A percentile compares a stretch with the other conserved stretches of the same genome.
These are phyloP conservation scores for Mastomys coucha DNA, from an alignment of 2,113 vertebrate genomes.

Conservation along the genomic window DNA sequence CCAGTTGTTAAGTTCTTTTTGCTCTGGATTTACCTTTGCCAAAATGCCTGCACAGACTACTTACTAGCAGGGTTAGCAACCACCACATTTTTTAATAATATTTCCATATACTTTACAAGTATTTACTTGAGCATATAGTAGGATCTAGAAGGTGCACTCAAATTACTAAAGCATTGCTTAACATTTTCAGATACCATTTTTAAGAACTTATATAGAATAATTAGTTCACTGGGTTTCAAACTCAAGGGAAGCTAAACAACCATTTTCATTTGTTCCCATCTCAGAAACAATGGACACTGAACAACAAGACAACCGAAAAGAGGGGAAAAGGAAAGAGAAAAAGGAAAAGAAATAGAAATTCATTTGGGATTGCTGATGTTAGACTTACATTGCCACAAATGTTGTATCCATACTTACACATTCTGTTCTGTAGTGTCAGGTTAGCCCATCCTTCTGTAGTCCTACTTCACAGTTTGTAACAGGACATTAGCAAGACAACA, in stretches of 20 bases:
- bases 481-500: constrained; percentile 17
- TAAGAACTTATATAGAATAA: constrained; percentile 23
- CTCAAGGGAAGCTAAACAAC: constrained; percentile 14
- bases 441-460: background rate
- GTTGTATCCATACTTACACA: background rate
- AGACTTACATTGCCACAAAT: background rate
- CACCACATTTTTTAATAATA: constrained; percentile 72
- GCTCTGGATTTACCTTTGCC: background rate
- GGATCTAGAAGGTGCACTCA: constrained; percentile 47
- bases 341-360: background rate
- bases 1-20: constrained; percentile 72
- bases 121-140: constrained; percentile 48
- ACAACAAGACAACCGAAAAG: background rate
- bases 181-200: background rate
- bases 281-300: constrained; percentile 2
- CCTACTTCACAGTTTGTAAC: background rate
- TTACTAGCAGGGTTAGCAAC: constrained; percentile 28
- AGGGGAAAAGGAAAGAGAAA: background rate
- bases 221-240: constrained; percentile 33
- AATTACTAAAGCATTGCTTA: constrained; percentile 55
- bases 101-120: constrained; percentile 63
- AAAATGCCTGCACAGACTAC: constrained; percentile 47
- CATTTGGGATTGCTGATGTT: background rate
- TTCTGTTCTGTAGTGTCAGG: background rate
- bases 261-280: constrained; percentile 14